Evolutionary conservation across 2,113 vertebrate species (phyloP).

Genomic region (Corvus cornix): DNA sequence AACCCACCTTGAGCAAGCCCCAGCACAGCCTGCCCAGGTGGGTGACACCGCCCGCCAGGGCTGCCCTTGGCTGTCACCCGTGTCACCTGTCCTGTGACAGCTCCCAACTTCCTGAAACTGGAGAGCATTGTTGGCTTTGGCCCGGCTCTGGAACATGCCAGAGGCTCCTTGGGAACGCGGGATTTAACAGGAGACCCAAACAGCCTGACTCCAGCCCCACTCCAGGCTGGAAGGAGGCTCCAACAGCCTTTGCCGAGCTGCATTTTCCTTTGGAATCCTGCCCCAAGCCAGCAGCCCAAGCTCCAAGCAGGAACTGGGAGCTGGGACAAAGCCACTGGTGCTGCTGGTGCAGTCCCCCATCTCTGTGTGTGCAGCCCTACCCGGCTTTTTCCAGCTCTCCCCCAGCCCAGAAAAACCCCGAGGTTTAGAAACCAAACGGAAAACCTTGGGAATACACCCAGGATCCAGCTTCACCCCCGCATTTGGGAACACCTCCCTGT

Average conservation of each 20-base stretch:
- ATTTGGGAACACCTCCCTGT: background rate
- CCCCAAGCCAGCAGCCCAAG: background rate
- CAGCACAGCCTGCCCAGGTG: background rate
- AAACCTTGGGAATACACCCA: background rate
- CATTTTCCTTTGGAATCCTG: background rate
- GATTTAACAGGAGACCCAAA: background rate
- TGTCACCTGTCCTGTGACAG: background rate
- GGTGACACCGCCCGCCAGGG: background rate
- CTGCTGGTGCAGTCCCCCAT: background rate
- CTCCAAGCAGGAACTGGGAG: background rate
- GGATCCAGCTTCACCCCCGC: background rate
- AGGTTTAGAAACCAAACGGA: background rate
- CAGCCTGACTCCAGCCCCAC: background rate
- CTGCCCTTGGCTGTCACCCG: background rate
- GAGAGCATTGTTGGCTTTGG: constrained; percentile 51
- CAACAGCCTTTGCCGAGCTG: background rate
- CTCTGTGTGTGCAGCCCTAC: background rate
- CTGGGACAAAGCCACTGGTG: background rate
- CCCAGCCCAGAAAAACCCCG: background rate
- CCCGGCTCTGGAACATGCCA: background rate
- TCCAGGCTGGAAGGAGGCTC: background rate
- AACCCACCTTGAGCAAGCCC: background rate
- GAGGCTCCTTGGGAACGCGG: background rate
- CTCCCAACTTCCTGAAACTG: constrained; percentile 43
- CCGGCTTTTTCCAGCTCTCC: background rate